Base-by-base conservation (phyloP, 2,113 vertebrate species). In the Epinephelus moara region DNA sequence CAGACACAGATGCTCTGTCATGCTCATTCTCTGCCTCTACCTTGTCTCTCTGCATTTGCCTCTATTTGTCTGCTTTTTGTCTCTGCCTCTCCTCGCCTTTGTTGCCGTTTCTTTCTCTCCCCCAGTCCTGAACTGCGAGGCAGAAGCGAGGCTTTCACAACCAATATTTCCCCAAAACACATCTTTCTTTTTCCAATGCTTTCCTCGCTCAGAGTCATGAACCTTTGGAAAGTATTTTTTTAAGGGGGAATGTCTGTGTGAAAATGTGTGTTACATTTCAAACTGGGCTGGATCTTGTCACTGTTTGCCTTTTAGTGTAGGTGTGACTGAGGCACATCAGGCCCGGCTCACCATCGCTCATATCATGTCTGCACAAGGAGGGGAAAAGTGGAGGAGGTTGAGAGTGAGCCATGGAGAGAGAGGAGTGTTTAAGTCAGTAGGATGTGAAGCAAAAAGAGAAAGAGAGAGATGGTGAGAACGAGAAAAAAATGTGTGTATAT, bases 31-130 rank as follows among this genome's bases (percentile, higher is more conserved):
- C 53, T 82, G 60, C 56, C 57, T 75, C 63, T 49, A 57, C 64
- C 19, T 68, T 61, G 64, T 64, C 83, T 75, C 50, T 71, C 42
- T 74, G 62, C 2, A 1, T 80, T 84, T 81, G 61, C 69, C 59
- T 87, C 78, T 25, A 59, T 74, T 86, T 55, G 53, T 84, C 75
- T 76, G 53, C 56, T 59, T 70, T 80, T 75, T 70, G 78, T 69
- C 50, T 70, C 42, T 60, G 25, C 18, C 50, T 76, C 71, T 70
- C 61, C 78, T n/a, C 70, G 33, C 21, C n/a, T 75, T 15, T 61
- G 50, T 71, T 62, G 15, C 15, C 27, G 15, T 67, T 50, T 69
- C 47, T 81, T 40, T 69, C 42, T 57, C 42, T 45, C 47, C 67
- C 13, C n/a, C 7, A 60, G 21, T 63, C 56, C 53, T 75, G 64